Base-by-base conservation (phyloP, 2,113 vertebrate genomes). In the Platichthys stellatus region DNA sequence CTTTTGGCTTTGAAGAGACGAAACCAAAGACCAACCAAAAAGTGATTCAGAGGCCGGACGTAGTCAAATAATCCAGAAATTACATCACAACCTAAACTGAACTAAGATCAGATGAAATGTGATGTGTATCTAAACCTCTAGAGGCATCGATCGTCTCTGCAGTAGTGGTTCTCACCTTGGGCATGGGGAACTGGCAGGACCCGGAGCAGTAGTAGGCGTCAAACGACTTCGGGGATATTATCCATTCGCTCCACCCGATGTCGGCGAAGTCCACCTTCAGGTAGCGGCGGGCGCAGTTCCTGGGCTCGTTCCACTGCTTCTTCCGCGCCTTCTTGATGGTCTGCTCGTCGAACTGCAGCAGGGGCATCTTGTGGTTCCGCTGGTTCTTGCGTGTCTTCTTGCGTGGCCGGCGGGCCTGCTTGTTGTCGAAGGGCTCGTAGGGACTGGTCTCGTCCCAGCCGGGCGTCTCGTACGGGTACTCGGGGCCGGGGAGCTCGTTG, bases 201-300 rank as follows among this genome's bases (percentile, higher is more conserved):
- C 98, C 98, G 0, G 97, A 97, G 85, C 98, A 99, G 74, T 98
- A 99, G 90, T 95, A 98, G 17, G 98, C 97, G 0, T 99, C 97
- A 0, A 99, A 99, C 2, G 97, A 97, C 82, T 98, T 98, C 0
- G 98, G 98, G 0, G 97, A 99, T 92, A 99, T 99, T 93, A 99
- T 99, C 98, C 98, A 99, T 74, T 99, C 97, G 0, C 95, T 99
- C 98, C 98, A 99, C 81, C 98, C 98, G 1, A 99, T 98, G 86
- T 99, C 98, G 0, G 97, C 97, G 69, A 99, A 99, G 92, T 99
- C 98, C 78, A 99, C 98, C 86, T 97, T 98, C 66, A 99, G 96
- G 60, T 98, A 98, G 5, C 97, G 94, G 5, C 97, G 95, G 0
- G 97, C 80, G 0, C 98, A 99, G 20, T 95, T 95, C 54, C 95